Evolutionary conservation across 2,888 invertebrate genomes (phyloP).

Genomic region (Pristionchus maxplancki): DNA sequence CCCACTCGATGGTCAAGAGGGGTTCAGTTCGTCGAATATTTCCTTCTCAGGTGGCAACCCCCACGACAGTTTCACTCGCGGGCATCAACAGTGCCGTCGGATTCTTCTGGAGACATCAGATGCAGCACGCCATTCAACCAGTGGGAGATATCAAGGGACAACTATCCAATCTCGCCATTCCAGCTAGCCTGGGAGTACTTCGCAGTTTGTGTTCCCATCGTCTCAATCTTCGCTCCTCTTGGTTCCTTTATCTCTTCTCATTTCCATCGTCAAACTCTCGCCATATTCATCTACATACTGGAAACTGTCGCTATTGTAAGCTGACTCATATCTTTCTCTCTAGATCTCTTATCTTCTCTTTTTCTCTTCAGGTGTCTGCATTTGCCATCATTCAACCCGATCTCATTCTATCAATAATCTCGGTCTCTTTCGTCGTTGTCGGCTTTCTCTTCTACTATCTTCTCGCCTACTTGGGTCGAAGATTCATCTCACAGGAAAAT

Average conservation of each 20-base stretch:
- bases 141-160: neutral
- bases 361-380: slow-evolving; percentile 56
- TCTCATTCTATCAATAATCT: slow-evolving; percentile 47
- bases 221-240: slow-evolving; percentile 66
- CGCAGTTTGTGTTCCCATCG: slow-evolving; percentile 62
- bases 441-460: slow-evolving; percentile 20
- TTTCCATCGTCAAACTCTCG: slow-evolving; percentile 68
- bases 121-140: slow-evolving; percentile 45
- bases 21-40: neutral
- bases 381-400: slow-evolving; percentile 57
- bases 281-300: slow-evolving; percentile 67
- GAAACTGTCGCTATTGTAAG: slow-evolving; percentile 53
- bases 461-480: neutral
- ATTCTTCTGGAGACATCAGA: slow-evolving; percentile 67
- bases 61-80: slow-evolving; percentile 75
- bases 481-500: slow-evolving; percentile 9
- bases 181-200: slow-evolving; percentile 69
- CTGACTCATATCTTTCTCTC: too few species aligned
- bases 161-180: neutral
- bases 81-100: slow-evolving; percentile 69
- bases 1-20: neutral
- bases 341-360: too few species aligned
- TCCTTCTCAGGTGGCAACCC: slow-evolving; percentile 70
- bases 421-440: slow-evolving; percentile 1
- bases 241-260: slow-evolving; percentile 69